Evolutionary conservation across 2,113 vertebrate genomes (phyloP).

Genomic region (Anoura caudifer): DNA sequence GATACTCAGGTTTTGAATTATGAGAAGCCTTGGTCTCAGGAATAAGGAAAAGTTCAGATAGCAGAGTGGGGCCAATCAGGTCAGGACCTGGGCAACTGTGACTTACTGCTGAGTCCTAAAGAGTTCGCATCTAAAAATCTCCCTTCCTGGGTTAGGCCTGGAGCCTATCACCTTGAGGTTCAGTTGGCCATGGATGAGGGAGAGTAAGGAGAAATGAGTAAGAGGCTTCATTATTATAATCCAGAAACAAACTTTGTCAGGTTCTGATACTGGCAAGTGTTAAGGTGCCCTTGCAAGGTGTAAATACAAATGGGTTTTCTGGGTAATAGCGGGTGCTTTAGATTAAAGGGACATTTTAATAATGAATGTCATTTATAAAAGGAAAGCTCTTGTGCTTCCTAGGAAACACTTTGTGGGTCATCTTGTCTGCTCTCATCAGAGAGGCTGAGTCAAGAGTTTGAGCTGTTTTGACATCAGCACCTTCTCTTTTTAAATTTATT

Average conservation of each 20-base stretch:
- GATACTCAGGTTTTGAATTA: neutral
- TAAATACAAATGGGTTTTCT: neutral
- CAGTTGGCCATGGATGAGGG: neutral
- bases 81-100: neutral
- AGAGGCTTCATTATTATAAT: neutral
- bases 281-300: neutral
- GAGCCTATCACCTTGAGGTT: neutral
- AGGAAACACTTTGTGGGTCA: neutral
- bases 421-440: neutral
- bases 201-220: neutral
- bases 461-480: neutral
- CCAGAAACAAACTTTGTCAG: neutral
- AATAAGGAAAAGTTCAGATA: neutral
- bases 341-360: conserved; percentile 19
- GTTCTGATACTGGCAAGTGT: neutral
- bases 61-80: neutral
- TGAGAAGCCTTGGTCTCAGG: neutral
- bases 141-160: neutral
- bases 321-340: neutral
- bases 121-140: neutral
- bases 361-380: neutral
- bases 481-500: neutral
- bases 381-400: neutral
- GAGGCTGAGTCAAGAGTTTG: neutral
- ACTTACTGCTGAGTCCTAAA: neutral